A percentile compares a stretch with the other conserved stretches of the same genome.
These are phyloP conservation scores for Astropecten irregularis DNA, from an alignment of 53 echinoderm and acorn worm species.

Conservation along the genomic window DNA sequence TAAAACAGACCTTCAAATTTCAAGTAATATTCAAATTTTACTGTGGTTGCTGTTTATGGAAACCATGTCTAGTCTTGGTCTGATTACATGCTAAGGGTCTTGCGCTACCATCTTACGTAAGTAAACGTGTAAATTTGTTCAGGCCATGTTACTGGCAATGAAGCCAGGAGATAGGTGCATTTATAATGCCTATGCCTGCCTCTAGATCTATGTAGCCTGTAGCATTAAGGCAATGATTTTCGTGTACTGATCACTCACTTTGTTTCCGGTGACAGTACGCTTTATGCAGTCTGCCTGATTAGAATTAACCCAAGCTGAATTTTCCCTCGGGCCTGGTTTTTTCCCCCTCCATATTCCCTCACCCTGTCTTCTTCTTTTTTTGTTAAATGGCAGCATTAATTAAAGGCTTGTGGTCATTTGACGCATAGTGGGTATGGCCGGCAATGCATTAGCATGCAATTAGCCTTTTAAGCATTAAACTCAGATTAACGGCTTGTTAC, in stretches of 20 bases:
- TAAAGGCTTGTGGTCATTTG: conserved; percentile 17
- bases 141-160: too few species aligned
- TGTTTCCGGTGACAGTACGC: not conserved
- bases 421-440: conserved; percentile 7
- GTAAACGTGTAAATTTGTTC: too few species aligned
- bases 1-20: too few species aligned
- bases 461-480: conserved; percentile 3
- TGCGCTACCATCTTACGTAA: too few species aligned
- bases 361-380: not conserved
- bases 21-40: too few species aligned
- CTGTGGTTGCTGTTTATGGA: too few species aligned
- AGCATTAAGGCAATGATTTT: conserved; percentile 8
- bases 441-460: conserved; percentile 40
- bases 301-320: conserved; percentile 22
- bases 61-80: too few species aligned
- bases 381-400: conserved; percentile 28
- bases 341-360: not conserved
- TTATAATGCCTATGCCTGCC: too few species aligned
- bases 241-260: conserved; percentile 14
- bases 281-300: conserved; percentile 22
- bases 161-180: too few species aligned
- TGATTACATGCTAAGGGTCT: too few species aligned
- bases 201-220: too few species aligned
- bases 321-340: conserved; percentile 1
- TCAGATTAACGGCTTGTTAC: conserved; percentile 11